Percentiles rank a stretch among this genome's conserved stretches.
Conservation (phyloP, 1,140 invertebrate genomes). For the Pachypeltis micranthus region DNA sequence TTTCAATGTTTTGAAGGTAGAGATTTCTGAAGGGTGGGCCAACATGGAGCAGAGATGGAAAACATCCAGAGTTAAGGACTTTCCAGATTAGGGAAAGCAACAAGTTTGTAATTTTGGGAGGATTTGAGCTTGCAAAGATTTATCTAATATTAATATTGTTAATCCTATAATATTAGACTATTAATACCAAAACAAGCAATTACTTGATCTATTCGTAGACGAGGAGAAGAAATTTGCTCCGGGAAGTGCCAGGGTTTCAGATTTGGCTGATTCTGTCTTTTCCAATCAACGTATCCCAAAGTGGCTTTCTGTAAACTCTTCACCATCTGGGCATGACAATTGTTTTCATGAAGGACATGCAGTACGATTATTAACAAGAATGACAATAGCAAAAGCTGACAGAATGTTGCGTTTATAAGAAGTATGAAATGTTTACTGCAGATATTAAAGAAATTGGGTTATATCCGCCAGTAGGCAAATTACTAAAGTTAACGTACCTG, state of each 20-base stretch:
- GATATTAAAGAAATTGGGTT: not conserved
- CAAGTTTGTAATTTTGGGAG: no score
- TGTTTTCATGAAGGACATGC: not conserved
- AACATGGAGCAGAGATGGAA: no score
- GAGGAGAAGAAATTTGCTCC: conserved; percentile 61
- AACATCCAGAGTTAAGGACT: no score
- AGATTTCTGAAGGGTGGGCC: no score
- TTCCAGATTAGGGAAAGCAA: no score
- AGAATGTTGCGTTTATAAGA: not conserved
- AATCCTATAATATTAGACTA: not conserved
- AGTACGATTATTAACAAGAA: not conserved
- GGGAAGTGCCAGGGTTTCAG: conserved; percentile 78
- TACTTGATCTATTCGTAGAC: conserved; percentile 54
- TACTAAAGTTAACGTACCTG: no score
- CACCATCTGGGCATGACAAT: conserved; percentile 23
- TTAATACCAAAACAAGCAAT: conserved; percentile 23
- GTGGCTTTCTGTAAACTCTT: conserved; percentile 63
- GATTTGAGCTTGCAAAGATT: not conserved
- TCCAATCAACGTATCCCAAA: conserved; percentile 65
- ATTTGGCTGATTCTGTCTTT: conserved; percentile 57
- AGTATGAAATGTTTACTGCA: not conserved
- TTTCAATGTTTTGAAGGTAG: no score
- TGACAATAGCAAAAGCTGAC: not conserved
- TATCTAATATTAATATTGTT: not conserved
- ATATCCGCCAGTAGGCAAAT: no score